Evolutionary conservation across 2,797 vertebrate species (phyloP), one percentile per base, ranked within the genome.

Genomic region (Gouania willdenowi): DNA sequence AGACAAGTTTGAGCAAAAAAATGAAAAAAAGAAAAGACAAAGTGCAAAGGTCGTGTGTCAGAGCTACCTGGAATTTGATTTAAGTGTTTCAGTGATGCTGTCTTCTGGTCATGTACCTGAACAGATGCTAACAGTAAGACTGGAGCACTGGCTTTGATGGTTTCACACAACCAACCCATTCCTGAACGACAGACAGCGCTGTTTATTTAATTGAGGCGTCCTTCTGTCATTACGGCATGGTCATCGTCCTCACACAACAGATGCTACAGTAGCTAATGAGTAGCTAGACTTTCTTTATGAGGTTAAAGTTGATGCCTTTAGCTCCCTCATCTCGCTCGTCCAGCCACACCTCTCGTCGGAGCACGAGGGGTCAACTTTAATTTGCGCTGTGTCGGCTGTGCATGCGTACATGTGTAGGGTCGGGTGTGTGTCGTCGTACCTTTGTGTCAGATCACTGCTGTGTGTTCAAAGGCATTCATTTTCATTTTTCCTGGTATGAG

Each of bases 201-300:
- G 72, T 84, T 84, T 85, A 61, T 86, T 85, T 83, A 71, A 86
- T 83, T 84, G 78, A 73, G 58, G 49, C 77, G 68, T 56, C 41
- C 69, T 84, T 83, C 87, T 88, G 75, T 85, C 84, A 86, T 88
- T 89, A 87, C 71, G 46, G 74, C 49, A 53, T 69, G 77, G 77
- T 88, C 83, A 83, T 79, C 54, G 52, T 72, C 69, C 62, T 63
- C 31, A 38, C 60, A 43, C 60, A 84, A 75, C 89, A 91, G 89
- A 86, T 90, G 88, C 88, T 89, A 84, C 85, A 76, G 73, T 81
- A 76, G 77, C 81, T 88, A 89, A 91, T 91, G 83, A 90, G 79
- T 84, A 89, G 87, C 76, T 30, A 49, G 69, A 46, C 66, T 81
- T 39, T 50, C 47, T 90, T 89, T 88, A 90, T 87, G 88, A 82